phyloP scores from a whole-genome alignment of 2,888 invertebrate species.

The Caenorhabditis sp. region DNA sequence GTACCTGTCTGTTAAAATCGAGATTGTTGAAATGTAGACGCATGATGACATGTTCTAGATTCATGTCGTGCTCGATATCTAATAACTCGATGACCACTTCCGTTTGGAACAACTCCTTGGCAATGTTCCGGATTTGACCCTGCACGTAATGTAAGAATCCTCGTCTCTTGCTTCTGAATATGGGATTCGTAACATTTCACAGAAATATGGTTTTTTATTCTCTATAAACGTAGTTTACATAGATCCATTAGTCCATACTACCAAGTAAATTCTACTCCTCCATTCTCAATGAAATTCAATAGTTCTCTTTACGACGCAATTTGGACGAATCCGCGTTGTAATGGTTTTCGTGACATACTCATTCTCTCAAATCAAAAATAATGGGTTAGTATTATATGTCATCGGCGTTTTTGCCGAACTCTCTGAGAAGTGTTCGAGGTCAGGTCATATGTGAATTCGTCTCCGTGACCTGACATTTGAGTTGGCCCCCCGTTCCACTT shows the following conservation, averaged over 20 bases:
- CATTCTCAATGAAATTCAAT: conserved; percentile 5
- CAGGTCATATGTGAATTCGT: conserved; percentile 24
- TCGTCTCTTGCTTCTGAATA: conserved; percentile 89
- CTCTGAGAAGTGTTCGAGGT: conserved; percentile 20
- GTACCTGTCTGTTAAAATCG: conserved; percentile 83
- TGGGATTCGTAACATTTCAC: not conserved
- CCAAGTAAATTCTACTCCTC: not conserved
- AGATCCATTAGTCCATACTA: not conserved
- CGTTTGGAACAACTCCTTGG: conserved; percentile 91
- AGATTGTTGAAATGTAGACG: conserved; percentile 95
- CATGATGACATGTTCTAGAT: conserved; percentile 95
- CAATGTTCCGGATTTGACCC: conserved; percentile 85
- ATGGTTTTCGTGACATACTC: conserved; percentile 20
- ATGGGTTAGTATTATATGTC: conserved; percentile 27
- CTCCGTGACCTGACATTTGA: conserved; percentile 8
- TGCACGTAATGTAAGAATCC: conserved; percentile 97
- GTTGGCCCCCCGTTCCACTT: not conserved
- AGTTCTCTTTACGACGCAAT: conserved; percentile 3
- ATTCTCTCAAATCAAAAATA: conserved; percentile 3
- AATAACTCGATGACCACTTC: conserved; percentile 94
- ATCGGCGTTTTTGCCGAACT: conserved; percentile 22
- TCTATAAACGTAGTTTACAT: not conserved
- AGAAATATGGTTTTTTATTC: no score
- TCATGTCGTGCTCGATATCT: conserved; percentile 91
- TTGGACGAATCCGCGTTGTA: conserved; percentile 7